Conservation (phyloP, 2,888 invertebrate genomes). For the Andrena bicolor region DNA sequence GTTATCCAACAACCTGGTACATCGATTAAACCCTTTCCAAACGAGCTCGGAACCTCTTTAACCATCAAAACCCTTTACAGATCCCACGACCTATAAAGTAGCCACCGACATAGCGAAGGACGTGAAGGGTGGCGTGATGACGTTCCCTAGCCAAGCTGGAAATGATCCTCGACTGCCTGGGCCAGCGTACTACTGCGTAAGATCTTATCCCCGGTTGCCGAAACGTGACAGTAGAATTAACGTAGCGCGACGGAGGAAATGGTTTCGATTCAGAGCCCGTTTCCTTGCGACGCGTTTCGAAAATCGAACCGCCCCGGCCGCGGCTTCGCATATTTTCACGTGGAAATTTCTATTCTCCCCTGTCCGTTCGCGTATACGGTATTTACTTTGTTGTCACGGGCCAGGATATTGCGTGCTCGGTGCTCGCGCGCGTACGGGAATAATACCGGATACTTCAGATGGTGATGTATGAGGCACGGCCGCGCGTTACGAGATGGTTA, state of each 20-base stretch:
- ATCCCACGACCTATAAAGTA: constrained; percentile 51
- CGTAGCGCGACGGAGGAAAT: constrained; percentile 24
- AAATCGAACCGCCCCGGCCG: constrained; percentile 31
- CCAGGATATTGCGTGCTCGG: constrained; percentile 70
- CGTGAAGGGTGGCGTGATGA: constrained; percentile 55
- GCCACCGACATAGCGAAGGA: constrained; percentile 50
- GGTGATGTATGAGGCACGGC: constrained; percentile 68
- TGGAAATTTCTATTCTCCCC: constrained; percentile 58
- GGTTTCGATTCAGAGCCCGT: background rate
- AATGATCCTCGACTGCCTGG: background rate
- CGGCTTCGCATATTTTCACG: constrained; percentile 45
- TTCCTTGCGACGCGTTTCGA: constrained; percentile 17
- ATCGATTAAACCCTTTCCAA: background rate
- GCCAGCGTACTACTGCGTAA: constrained; percentile 55
- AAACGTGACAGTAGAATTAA: constrained; percentile 7
- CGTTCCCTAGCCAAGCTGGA: background rate
- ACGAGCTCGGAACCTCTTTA: background rate
- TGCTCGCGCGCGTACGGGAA: constrained; percentile 62
- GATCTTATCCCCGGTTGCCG: background rate
- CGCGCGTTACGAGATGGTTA: constrained; percentile 66
- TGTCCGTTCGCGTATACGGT: constrained; percentile 58
- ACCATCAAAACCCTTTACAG: constrained; percentile 21
- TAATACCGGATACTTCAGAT: constrained; percentile 75
- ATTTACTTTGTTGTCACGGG: constrained; percentile 69
- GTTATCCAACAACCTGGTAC: constrained; percentile 66